phyloP scores from a whole-genome alignment of 2,113 vertebrate genomes.

The Hepsetus odoe region DNA sequence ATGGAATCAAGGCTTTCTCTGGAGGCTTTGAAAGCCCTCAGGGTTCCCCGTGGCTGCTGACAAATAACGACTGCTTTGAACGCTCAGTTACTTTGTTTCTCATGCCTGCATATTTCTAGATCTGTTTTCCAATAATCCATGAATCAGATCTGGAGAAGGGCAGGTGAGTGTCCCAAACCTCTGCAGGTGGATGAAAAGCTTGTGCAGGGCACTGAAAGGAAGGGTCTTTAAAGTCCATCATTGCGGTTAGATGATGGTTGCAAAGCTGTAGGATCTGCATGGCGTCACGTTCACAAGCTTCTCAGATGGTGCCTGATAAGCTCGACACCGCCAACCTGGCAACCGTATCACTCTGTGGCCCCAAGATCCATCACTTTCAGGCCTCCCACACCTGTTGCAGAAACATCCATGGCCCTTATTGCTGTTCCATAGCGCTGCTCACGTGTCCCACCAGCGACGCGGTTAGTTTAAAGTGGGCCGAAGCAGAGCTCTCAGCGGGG shows the following conservation, averaged over 20 bases:
- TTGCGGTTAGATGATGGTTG: too few relatives aligned
- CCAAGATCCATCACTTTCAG: slow-evolving; percentile 27
- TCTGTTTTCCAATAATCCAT: slow-evolving; percentile 1
- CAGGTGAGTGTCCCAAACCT: slow-evolving; percentile 57
- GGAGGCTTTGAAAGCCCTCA: too few relatives aligned
- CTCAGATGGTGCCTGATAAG: slow-evolving; percentile 21
- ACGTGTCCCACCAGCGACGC: neutral
- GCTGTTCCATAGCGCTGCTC: neutral
- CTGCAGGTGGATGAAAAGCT: slow-evolving; percentile 47
- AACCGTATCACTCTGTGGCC: neutral
- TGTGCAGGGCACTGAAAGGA: slow-evolving; percentile 37
- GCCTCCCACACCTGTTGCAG: slow-evolving; percentile 40
- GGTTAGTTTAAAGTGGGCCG: slow-evolving; percentile 50
- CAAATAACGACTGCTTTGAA: too few relatives aligned
- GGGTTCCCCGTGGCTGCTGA: too few relatives aligned
- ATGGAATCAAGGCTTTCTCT: too few relatives aligned
- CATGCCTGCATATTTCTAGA: too few relatives aligned
- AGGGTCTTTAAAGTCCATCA: slow-evolving; percentile 12
- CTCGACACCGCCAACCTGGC: neutral
- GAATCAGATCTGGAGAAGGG: slow-evolving; percentile 62
- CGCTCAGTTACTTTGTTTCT: too few relatives aligned
- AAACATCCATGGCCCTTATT: neutral
- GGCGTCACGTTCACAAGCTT: neutral
- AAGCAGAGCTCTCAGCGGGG: slow-evolving; percentile 49
- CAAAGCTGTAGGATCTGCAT: too few relatives aligned